These are phyloP conservation scores for Drosophila ogumai DNA, from an alignment of 1,140 invertebrate species.

Conservation along the genomic window DNA sequence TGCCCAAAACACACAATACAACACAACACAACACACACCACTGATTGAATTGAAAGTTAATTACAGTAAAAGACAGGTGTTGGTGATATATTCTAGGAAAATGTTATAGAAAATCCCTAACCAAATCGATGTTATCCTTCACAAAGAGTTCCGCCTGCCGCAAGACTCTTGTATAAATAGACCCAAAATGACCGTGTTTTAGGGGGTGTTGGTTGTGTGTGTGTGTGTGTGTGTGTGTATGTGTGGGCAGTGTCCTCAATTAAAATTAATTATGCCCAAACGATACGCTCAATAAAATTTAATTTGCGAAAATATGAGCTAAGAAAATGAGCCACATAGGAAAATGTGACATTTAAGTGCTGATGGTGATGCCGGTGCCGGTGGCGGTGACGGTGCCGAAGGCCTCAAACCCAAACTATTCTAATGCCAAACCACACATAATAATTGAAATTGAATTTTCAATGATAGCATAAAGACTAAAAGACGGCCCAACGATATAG, in stretches of 20 bases:
- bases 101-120: neutral
- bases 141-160: conserved; percentile 26
- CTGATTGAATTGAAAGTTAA: conserved; percentile 50
- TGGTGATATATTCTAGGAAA: neutral
- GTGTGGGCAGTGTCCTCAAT: conserved; percentile 70
- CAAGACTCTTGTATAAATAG: conserved; percentile 28
- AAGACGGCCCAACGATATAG: conserved; percentile 34
- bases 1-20: conserved; percentile 1
- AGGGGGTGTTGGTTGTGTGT: conserved; percentile 1
- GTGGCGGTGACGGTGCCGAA: neutral
- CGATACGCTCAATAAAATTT: conserved; percentile 84
- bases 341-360: conserved; percentile 76
- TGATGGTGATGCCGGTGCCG: conserved; percentile 1
- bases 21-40: neutral
- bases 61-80: conserved; percentile 16
- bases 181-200: conserved; percentile 33
- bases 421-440: conserved; percentile 35
- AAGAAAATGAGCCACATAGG: conserved; percentile 71
- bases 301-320: conserved; percentile 80
- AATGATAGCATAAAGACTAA: conserved; percentile 62
- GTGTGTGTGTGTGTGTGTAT: conserved; percentile 23
- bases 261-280: conserved; percentile 84
- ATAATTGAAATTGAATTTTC: conserved; percentile 83
- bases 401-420: conserved; percentile 35
- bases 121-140: neutral